Evolutionary conservation across 2,797 vertebrate species (phyloP).

Genomic region (Australoheros facetus): DNA sequence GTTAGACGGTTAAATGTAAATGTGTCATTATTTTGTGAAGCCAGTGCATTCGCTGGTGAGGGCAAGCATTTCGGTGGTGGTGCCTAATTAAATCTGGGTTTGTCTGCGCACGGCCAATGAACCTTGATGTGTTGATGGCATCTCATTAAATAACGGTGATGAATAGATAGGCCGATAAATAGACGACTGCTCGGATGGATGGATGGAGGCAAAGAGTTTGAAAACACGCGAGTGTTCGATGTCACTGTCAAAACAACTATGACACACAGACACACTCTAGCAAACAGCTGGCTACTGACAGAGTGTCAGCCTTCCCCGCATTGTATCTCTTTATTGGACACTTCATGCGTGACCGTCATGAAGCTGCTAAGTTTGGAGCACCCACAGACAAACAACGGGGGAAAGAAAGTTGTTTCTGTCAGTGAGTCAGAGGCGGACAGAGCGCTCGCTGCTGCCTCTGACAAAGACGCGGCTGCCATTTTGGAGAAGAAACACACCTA

Average conservation of each 20-base stretch:
- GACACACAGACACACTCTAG: constrained; percentile 24
- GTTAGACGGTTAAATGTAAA: constrained; percentile 83
- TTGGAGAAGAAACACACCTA: not conserved
- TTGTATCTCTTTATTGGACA: constrained; percentile 54
- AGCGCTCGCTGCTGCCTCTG: constrained; percentile 22
- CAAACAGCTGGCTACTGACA: constrained; percentile 73
- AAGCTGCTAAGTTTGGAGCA: constrained; percentile 63
- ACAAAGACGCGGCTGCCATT: constrained; percentile 7
- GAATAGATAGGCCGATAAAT: constrained; percentile 38
- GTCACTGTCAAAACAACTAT: constrained; percentile 63
- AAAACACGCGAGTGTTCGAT: constrained; percentile 28
- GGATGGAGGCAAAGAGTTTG: constrained; percentile 23
- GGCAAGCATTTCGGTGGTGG: constrained; percentile 53
- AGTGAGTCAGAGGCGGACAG: constrained; percentile 48
- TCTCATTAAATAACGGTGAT: constrained; percentile 80
- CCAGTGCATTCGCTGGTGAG: constrained; percentile 46
- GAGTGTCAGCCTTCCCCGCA: constrained; percentile 53
- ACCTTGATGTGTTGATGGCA: constrained; percentile 78
- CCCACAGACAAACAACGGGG: constrained; percentile 47
- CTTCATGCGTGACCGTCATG: constrained; percentile 59
- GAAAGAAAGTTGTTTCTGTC: constrained; percentile 55
- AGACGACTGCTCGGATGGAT: not conserved
- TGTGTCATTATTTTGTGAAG: constrained; percentile 81
- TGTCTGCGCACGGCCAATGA: constrained; percentile 78
- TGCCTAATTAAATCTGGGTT: constrained; percentile 81